Base-by-base conservation (phyloP, 2,888 invertebrate species). In the Lordiphosa fenestrarum region DNA sequence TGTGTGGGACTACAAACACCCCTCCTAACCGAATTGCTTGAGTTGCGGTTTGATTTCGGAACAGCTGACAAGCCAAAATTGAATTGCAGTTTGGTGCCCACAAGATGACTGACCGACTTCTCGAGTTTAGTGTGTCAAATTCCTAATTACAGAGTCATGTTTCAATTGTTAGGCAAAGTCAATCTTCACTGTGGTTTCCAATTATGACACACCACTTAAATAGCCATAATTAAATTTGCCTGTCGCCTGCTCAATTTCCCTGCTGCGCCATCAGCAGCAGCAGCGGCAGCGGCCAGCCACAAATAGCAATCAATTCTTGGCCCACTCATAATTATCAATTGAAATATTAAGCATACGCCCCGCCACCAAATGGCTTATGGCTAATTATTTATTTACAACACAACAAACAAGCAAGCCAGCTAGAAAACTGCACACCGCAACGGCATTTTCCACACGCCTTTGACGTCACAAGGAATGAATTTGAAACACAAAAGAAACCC, bases 311-410 rank as follows among this genome's bases (percentile, higher is more conserved):
- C 30, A 30, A 30, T 30, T 30, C 30, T 30, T 30, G 30, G 30
- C 7, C 46, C 53, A 56, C 35, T 41, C n/a, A 39, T 59, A 46
- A 69, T 56, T 33, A 61, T 61, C 21, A 38, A 10, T 38, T 23
- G 4, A 40, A 46, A 40, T 66, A 74, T 60, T 65, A 62, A 72
- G 64, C 73, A 80, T 59, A 73, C 76, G 72, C 65, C 57, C 25
- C 60, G 33, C 10, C 23, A 41, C 73, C 66, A 69, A 76, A 69
- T 62, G 74, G 76, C 60, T 66, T 61, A 58, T 69, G 54, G 66
- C 46, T 61, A 61, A 71, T 76, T 77, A 77, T 71, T 74, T 72
- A 67, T 77, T 70, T 72, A 60, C 55, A 80, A 62, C 6, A 60
- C 65, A 64, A 42, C 46, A 59, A 25, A 25, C 6, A 1, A 59